These are phyloP conservation scores for Agonopterix arenella DNA, from an alignment of 2,888 invertebrate species.

Conservation along the genomic window DNA sequence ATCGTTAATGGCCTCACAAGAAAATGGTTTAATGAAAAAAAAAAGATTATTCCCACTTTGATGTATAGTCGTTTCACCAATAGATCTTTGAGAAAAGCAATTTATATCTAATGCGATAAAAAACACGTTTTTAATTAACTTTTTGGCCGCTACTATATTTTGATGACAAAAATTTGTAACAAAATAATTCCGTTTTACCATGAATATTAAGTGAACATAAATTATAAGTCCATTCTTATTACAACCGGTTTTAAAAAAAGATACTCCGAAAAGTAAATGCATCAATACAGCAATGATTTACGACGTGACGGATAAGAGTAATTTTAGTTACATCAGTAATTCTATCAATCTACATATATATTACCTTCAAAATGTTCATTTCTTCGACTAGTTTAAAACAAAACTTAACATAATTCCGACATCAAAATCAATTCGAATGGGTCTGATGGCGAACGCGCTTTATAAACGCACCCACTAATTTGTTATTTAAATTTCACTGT, in stretches of 20 bases:
- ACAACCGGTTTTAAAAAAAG: slow-evolving; percentile 3
- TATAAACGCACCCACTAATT: slow-evolving; percentile 60
- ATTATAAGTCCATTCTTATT: slow-evolving; percentile 3
- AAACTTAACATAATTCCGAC: slow-evolving; percentile 33
- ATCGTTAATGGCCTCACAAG: slow-evolving; percentile 40
- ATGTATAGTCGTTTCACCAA: slow-evolving; percentile 14
- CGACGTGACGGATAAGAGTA: not conserved
- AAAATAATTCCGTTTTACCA: slow-evolving; percentile 1
- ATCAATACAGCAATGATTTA: slow-evolving; percentile 6
- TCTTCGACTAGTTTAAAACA: slow-evolving; percentile 3
- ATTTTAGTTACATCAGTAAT: not conserved
- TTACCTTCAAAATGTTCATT: not conserved
- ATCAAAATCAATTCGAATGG: slow-evolving; percentile 56
- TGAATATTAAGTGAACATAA: slow-evolving; percentile 6
- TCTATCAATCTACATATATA: not conserved
- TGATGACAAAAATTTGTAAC: slow-evolving; percentile 7
- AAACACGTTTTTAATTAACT: slow-evolving; percentile 7
- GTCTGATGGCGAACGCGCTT: slow-evolving; percentile 52
- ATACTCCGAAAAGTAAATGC: slow-evolving; percentile 6
- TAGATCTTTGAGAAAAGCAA: slow-evolving; percentile 12
- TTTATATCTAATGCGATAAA: slow-evolving; percentile 16
- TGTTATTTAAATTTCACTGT: slow-evolving; percentile 66
- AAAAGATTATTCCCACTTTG: slow-evolving; percentile 21
- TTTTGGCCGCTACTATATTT: slow-evolving; percentile 4
- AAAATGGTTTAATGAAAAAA: slow-evolving; percentile 38